phyloP scores from a whole-genome alignment of 2,888 invertebrate species.

The Cheilosia variabilis region DNA sequence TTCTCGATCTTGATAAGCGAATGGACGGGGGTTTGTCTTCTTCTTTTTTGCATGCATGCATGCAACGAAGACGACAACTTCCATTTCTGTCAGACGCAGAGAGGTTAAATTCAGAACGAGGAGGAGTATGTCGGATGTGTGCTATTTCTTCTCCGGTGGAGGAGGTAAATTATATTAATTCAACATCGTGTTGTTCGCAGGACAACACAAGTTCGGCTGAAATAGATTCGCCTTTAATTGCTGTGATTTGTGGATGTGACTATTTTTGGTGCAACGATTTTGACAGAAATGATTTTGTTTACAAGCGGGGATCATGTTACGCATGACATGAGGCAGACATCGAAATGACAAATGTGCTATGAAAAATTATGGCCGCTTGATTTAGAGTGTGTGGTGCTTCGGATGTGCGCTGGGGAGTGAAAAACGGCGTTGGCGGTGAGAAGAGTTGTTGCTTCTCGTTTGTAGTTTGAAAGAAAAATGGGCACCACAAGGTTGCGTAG shows the following conservation, averaged over 20 bases:
- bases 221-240: slow-evolving; percentile 72
- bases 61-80: slow-evolving; percentile 46
- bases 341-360: slow-evolving; percentile 46
- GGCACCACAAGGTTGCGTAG: too few species aligned
- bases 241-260: slow-evolving; percentile 69
- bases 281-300: slow-evolving; percentile 62
- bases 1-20: slow-evolving; percentile 70
- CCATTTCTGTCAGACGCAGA: slow-evolving; percentile 58
- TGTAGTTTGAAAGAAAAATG: too few species aligned
- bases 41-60: slow-evolving; percentile 33
- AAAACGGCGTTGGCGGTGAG: too few species aligned
- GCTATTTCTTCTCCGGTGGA: slow-evolving; percentile 14
- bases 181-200: slow-evolving; percentile 61
- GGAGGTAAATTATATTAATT: slow-evolving; percentile 68
- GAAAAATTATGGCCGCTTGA: slow-evolving; percentile 6
- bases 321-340: slow-evolving; percentile 30
- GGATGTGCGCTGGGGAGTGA: not conserved
- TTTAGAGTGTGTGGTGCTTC: not conserved
- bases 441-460: too few species aligned
- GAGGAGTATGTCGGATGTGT: not conserved
- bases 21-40: slow-evolving; percentile 10
- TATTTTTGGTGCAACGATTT: slow-evolving; percentile 49
- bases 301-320: slow-evolving; percentile 46
- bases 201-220: slow-evolving; percentile 47
- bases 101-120: slow-evolving; percentile 32